Conservation (phyloP, 1,140 invertebrate species). For the Subanguina moxae region DNA sequence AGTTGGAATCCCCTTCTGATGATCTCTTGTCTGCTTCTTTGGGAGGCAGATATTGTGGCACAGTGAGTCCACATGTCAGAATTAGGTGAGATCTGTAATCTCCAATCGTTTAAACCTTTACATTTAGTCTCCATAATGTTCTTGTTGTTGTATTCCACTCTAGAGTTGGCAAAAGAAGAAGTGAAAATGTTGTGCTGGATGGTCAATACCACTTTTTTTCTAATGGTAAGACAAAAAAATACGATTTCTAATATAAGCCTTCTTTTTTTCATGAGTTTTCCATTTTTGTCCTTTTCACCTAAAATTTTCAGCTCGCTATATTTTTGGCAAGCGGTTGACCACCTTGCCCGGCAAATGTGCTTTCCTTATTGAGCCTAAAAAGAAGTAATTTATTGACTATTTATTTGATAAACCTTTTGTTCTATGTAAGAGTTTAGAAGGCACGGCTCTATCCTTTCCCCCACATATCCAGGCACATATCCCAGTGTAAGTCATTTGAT, state of each 20-base stretch:
- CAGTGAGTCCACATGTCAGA: slow-evolving; percentile 79
- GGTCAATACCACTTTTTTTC: slow-evolving; percentile 87
- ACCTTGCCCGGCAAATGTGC: slow-evolving; percentile 60
- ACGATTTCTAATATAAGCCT: slow-evolving; percentile 9
- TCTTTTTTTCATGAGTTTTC: slow-evolving; percentile 22
- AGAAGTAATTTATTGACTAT: slow-evolving; percentile 62
- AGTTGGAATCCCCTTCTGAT: slow-evolving; percentile 73
- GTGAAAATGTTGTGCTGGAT: slow-evolving; percentile 77
- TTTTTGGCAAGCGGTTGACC: slow-evolving; percentile 76
- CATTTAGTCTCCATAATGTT: slow-evolving; percentile 74
- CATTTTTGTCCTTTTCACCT: slow-evolving; percentile 17
- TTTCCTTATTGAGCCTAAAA: slow-evolving; percentile 59
- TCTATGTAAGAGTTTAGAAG: slow-evolving; percentile 67
- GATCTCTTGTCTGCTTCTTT: slow-evolving; percentile 85
- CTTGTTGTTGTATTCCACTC: slow-evolving; percentile 92
- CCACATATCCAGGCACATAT: slow-evolving; percentile 97
- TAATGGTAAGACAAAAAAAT: slow-evolving; percentile 73
- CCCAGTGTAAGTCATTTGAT: slow-evolving; percentile 68
- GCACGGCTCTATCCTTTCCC: slow-evolving; percentile 82
- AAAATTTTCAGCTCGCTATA: slow-evolving; percentile 67
- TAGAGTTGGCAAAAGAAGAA: slow-evolving; percentile 72
- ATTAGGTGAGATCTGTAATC: slow-evolving; percentile 65
- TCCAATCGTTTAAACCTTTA: background rate
- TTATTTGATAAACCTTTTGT: too few relatives aligned
- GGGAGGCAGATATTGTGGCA: slow-evolving; percentile 91